phyloP scores from a whole-genome alignment of 2,888 invertebrate species.

The Electrophaes corylata region DNA sequence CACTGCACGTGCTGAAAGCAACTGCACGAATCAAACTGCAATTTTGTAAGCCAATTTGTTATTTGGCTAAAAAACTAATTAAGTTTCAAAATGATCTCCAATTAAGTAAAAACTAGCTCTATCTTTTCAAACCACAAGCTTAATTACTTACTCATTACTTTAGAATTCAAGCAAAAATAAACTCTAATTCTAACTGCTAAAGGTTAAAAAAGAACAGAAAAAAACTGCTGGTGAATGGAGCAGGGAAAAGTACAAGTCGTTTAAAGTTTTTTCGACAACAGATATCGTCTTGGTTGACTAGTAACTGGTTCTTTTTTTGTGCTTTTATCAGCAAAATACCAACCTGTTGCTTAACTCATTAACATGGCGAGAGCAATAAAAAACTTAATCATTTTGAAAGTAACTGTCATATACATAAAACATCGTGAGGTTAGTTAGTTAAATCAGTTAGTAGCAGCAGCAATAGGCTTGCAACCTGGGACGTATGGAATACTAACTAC shows the following conservation, averaged over 20 bases:
- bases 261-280: constrained; percentile 45
- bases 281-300: constrained; percentile 29
- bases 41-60: not conserved
- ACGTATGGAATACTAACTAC: too few relatives aligned
- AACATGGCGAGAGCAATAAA: too few relatives aligned
- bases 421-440: too few relatives aligned
- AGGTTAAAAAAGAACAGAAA: not conserved
- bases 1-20: too few relatives aligned
- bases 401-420: too few relatives aligned
- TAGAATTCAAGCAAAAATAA: constrained; percentile 6
- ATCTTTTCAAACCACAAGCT: constrained; percentile 28
- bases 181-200: not conserved
- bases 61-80: constrained; percentile 14
- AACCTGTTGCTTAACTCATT: too few relatives aligned
- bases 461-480: too few relatives aligned
- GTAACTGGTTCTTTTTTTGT: not conserved
- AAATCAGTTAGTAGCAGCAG: too few relatives aligned
- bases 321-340: too few relatives aligned
- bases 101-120: constrained; percentile 24
- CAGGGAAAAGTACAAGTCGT: constrained; percentile 45
- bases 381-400: too few relatives aligned
- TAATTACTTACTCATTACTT: constrained; percentile 35
- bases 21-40: not conserved
- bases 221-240: constrained; percentile 21
- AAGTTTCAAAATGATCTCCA: constrained; percentile 22